Percentiles rank a stretch among this genome's conserved stretches.
These are phyloP conservation scores for Hassar affinis DNA, from an alignment of 2,113 vertebrate genomes.

Conservation along the genomic window DNA sequence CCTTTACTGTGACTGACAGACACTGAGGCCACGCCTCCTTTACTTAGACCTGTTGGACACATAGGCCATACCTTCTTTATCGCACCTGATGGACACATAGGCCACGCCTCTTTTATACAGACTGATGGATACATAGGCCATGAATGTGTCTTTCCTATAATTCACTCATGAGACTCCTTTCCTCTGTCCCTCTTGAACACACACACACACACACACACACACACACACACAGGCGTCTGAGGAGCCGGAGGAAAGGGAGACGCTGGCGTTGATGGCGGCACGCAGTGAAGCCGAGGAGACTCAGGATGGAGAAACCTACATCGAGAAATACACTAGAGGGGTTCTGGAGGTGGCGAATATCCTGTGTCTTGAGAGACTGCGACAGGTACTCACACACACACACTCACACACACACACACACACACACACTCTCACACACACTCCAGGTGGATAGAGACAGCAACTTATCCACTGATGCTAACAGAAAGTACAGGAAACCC, in stretches of 20 bases:
- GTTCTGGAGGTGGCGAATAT: slow-evolving; percentile 95
- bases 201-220: slow-evolving; percentile 13
- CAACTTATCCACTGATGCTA: slow-evolving; percentile 8
- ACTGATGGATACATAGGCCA: not conserved
- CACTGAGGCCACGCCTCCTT: not conserved
- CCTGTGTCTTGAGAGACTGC: slow-evolving; percentile 87
- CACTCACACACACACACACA: slow-evolving; percentile 50
- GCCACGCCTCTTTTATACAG: not conserved
- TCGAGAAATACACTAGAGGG: slow-evolving; percentile 91
- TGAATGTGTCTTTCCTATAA: not conserved
- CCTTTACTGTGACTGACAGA: not conserved
- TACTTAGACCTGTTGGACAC: not conserved
- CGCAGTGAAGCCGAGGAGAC: slow-evolving; percentile 84
- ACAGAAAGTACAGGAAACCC: not conserved
- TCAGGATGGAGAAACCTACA: slow-evolving; percentile 88
- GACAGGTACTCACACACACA: slow-evolving; percentile 76
- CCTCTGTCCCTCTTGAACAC: not conserved
- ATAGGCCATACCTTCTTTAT: not conserved
- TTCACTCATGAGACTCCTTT: not conserved
- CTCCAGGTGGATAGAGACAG: no score
- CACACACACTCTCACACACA: no score
- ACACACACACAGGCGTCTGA: slow-evolving; percentile 84
- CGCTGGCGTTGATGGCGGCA: slow-evolving; percentile 91
- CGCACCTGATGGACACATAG: not conserved
- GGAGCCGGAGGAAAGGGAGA: slow-evolving; percentile 94